A percentile compares a stretch with the other conserved stretches of the same genome.
These are phyloP conservation scores for Spodoptera exigua DNA, from an alignment of 2,888 invertebrate genomes.

Conservation along the genomic window DNA sequence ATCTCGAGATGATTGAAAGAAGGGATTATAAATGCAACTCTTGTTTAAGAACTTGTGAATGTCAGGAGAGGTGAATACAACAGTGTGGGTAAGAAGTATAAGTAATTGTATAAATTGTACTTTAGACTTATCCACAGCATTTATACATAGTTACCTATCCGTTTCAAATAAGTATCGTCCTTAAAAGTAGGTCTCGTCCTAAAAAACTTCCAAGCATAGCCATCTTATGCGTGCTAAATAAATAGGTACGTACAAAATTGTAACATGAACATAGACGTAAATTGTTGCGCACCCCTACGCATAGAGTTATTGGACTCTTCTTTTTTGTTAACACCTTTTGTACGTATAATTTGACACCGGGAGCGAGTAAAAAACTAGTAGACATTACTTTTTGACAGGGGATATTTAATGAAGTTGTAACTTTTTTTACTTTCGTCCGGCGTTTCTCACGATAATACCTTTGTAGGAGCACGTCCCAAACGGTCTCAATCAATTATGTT, in stretches of 20 bases:
- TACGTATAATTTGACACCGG: conserved; percentile 88
- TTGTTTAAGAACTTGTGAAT: too few species aligned
- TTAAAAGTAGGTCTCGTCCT: too few species aligned
- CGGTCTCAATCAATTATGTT: conserved; percentile 87
- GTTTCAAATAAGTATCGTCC: too few species aligned
- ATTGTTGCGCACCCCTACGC: conserved; percentile 76
- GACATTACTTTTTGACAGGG: conserved; percentile 88
- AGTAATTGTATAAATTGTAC: too few species aligned
- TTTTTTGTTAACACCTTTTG: conserved; percentile 89
- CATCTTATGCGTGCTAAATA: not conserved
- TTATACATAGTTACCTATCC: too few species aligned
- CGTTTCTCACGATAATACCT: conserved; percentile 82
- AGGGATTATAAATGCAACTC: too few species aligned
- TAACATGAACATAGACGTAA: conserved; percentile 65
- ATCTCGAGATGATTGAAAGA: too few species aligned
- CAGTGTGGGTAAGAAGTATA: too few species aligned
- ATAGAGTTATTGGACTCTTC: conserved; percentile 73
- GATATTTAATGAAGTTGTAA: conserved; percentile 88
- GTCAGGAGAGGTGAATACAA: too few species aligned
- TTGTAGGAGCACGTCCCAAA: conserved; percentile 85
- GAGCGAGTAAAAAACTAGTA: conserved; percentile 86
- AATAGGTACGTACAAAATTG: conserved; percentile 8
- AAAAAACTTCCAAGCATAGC: too few species aligned
- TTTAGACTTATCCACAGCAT: too few species aligned
- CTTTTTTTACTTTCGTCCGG: conserved; percentile 70